phyloP scores from a whole-genome alignment of 2,797 vertebrate species.

The Tympanoctomys barrerae region DNA sequence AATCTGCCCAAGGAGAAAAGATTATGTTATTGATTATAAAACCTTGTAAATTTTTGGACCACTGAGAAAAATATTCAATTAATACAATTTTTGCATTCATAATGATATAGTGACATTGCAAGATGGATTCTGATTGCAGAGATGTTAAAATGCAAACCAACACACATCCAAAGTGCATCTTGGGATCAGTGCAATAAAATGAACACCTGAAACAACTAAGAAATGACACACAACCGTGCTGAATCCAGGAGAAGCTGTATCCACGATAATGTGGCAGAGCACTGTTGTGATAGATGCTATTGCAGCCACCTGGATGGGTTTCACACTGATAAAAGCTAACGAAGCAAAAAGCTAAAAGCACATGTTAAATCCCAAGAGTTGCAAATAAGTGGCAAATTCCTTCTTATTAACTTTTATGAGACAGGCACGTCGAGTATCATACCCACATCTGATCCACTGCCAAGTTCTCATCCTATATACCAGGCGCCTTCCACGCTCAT shows the following conservation, averaged over 20 bases:
- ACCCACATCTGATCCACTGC: background rate
- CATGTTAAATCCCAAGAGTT: background rate
- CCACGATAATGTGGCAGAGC: background rate
- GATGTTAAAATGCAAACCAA: background rate
- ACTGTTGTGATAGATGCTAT: background rate
- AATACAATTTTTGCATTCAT: conserved; percentile 2
- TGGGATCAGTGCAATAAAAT: background rate
- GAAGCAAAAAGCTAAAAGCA: conserved; percentile 11
- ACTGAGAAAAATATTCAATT: conserved; percentile 11
- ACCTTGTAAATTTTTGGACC: conserved; percentile 32
- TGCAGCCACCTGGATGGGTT: background rate
- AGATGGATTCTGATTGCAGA: conserved; percentile 36
- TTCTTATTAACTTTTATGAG: conserved; percentile 20
- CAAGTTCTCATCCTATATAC: background rate
- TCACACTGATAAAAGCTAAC: conserved; percentile 29
- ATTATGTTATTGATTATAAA: background rate
- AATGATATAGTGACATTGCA: background rate
- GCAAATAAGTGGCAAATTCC: background rate
- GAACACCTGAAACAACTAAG: background rate
- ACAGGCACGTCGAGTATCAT: background rate
- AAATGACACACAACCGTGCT: background rate
- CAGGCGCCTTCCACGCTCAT: background rate
- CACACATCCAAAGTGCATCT: background rate
- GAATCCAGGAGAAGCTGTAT: background rate
- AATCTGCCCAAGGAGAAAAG: background rate